phyloP scores from a whole-genome alignment of 2,797 vertebrate species.

The Thripadectes ignobilis region DNA sequence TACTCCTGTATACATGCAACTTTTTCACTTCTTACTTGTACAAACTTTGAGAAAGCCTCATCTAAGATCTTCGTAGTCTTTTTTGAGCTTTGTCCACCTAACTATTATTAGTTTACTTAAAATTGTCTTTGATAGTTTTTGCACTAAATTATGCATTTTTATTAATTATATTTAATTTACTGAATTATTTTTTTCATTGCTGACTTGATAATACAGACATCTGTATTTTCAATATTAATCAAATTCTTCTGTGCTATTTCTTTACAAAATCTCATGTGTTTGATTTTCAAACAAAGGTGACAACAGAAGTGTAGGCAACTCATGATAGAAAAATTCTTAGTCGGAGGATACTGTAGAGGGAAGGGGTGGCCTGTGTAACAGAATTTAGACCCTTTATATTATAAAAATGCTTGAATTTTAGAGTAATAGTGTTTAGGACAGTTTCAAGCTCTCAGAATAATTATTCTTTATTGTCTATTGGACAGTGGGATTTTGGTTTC shows the following conservation, averaged over 20 bases:
- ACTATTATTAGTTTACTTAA: not conserved
- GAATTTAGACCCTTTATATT: not conserved
- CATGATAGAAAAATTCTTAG: not conserved
- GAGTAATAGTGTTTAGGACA: not conserved
- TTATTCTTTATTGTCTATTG: not conserved
- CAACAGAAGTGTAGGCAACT: not conserved
- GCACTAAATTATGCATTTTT: not conserved
- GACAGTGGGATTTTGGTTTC: not conserved
- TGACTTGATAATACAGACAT: not conserved
- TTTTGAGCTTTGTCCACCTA: not conserved
- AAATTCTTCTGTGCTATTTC: not conserved
- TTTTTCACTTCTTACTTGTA: not conserved
- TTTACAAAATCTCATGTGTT: not conserved
- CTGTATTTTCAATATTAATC: not conserved
- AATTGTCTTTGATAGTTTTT: not conserved
- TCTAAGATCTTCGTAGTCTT: not conserved
- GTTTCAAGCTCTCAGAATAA: not conserved
- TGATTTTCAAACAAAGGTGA: not conserved
- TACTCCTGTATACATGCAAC: not conserved
- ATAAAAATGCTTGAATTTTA: not conserved
- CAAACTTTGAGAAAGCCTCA: not conserved
- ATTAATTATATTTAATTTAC: not conserved
- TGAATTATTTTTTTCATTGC: not conserved
- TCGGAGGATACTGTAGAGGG: not conserved
- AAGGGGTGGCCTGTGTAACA: not conserved